Evolutionary conservation across 2,888 invertebrate genomes (phyloP).

Genomic region (Mimas tiliae): DNA sequence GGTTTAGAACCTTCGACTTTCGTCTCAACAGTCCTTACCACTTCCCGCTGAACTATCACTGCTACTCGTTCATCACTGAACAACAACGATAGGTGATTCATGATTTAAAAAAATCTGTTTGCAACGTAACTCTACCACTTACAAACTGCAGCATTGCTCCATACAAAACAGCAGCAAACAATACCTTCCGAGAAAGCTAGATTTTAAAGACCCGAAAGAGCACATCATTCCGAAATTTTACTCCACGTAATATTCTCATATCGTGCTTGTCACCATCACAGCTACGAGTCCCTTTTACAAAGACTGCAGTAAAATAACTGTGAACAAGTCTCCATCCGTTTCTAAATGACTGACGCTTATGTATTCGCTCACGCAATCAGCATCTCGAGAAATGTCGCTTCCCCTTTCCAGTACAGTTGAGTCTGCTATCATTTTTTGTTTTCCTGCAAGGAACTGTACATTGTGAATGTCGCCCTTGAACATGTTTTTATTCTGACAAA

Average conservation of each 20-base stretch:
- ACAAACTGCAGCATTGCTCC: no score
- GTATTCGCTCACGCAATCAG: slow-evolving; percentile 15
- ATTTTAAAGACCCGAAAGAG: neutral
- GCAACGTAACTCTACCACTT: no score
- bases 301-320: neutral
- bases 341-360: slow-evolving; percentile 12
- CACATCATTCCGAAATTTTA: neutral
- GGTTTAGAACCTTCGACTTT: no score
- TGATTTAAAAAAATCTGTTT: no score
- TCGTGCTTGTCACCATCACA: neutral
- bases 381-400: slow-evolving; percentile 19
- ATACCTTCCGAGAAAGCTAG: no score
- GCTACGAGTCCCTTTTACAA: neutral
- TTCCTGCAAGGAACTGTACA: slow-evolving; percentile 7
- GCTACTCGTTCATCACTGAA: no score
- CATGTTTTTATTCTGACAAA: neutral
- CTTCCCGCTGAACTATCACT: no score
- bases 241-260: neutral
- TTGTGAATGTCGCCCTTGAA: slow-evolving; percentile 6
- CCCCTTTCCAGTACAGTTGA: slow-evolving; percentile 7
- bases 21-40: no score
- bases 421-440: neutral
- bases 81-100: no score
- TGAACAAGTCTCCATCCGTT: neutral
- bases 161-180: no score